Conservation (phyloP, 2,113 vertebrate species). For the Nansenia antarctica region DNA sequence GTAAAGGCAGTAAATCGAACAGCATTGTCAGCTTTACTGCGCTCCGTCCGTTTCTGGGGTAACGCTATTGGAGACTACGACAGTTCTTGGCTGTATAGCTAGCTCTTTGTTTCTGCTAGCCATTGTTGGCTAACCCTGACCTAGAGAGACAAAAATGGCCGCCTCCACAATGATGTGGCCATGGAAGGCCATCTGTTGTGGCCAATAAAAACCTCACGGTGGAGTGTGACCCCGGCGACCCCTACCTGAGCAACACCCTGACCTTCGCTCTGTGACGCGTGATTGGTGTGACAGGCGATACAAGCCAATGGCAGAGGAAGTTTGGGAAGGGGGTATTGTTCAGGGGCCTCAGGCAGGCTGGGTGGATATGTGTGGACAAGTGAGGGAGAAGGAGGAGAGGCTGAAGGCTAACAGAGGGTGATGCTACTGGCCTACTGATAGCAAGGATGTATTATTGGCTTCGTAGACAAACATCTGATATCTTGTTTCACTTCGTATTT, state of each 20-base stretch:
- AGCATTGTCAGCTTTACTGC: slow-evolving; percentile 51
- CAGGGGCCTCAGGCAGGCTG: slow-evolving; percentile 1
- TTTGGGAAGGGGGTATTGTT: slow-evolving; percentile 33
- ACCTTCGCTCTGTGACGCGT: slow-evolving; percentile 42
- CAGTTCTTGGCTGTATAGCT: background rate
- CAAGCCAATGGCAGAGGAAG: slow-evolving; percentile 31
- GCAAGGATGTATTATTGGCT: too few relatives aligned
- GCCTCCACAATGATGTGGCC: slow-evolving; percentile 55
- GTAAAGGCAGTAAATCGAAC: slow-evolving; percentile 54
- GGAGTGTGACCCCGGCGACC: slow-evolving; percentile 52
- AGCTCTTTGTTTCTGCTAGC: slow-evolving; percentile 61
- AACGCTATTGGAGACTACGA: slow-evolving; percentile 44
- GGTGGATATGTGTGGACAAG: slow-evolving; percentile 14
- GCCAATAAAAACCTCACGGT: slow-evolving; percentile 73
- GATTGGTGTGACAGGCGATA: slow-evolving; percentile 38
- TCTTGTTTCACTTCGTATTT: too few relatives aligned
- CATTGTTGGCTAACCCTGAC: slow-evolving; percentile 70
- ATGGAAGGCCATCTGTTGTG: slow-evolving; percentile 73
- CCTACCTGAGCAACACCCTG: slow-evolving; percentile 45
- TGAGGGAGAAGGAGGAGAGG: background rate
- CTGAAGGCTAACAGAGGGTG: too few relatives aligned
- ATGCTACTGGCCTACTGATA: too few relatives aligned
- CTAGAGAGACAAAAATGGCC: slow-evolving; percentile 56
- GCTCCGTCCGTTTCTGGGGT: slow-evolving; percentile 43
- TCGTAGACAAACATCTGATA: too few relatives aligned